Conservation (phyloP, 2,113 vertebrate genomes). For the Gambusia holbrooki region DNA sequence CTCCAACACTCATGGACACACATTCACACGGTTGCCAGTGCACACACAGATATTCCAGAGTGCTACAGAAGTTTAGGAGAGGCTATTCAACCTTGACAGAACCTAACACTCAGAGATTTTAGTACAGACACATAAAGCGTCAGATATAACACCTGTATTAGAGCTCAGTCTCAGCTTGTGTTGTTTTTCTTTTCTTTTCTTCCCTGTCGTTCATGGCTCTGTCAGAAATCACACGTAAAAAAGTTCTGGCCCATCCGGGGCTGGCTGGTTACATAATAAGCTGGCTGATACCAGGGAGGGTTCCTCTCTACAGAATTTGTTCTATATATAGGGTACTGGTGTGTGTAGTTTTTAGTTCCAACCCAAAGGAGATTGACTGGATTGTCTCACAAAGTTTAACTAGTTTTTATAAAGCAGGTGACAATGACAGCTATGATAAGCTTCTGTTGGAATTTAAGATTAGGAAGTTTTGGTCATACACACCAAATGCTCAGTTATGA, state of each 20-base stretch:
- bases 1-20: constrained; percentile 52
- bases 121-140: constrained; percentile 44
- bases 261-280: constrained; percentile 20
- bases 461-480: background rate
- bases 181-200: background rate
- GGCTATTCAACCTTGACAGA: constrained; percentile 55
- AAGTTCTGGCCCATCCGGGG: constrained; percentile 28
- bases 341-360: constrained; percentile 19
- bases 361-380: constrained; percentile 13
- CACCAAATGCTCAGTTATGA: background rate
- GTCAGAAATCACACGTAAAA: constrained; percentile 42
- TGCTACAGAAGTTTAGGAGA: constrained; percentile 34
- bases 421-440: background rate
- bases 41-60: constrained; percentile 27
- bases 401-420: background rate
- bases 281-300: constrained; percentile 29
- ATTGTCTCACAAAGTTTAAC: constrained; percentile 30
- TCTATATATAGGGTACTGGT: constrained; percentile 35
- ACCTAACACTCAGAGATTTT: constrained; percentile 43
- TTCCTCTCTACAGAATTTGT: constrained; percentile 19
- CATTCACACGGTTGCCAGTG: constrained; percentile 22
- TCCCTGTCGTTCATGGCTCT: constrained; percentile 7
- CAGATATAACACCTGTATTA: constrained; percentile 10
- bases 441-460: background rate
- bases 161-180: background rate